phyloP scores from a whole-genome alignment of 2,797 vertebrate genomes.

The Adelosebastes latens region DNA sequence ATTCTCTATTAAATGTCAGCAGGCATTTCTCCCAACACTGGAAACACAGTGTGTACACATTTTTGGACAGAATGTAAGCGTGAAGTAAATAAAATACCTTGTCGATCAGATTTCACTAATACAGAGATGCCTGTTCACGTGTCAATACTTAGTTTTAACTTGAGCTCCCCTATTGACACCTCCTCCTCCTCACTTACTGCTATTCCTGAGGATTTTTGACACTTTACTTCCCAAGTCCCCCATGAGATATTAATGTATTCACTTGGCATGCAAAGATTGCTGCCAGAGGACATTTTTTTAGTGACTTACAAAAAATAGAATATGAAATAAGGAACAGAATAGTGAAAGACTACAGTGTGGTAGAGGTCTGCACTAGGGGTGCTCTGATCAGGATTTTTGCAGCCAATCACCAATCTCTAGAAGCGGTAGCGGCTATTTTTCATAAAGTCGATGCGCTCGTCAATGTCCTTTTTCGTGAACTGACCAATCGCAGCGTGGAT shows the following conservation, averaged over 20 bases:
- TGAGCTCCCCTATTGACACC: background rate
- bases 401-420: background rate
- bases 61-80: background rate
- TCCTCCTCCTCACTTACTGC: background rate
- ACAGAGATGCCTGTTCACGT: background rate
- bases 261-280: background rate
- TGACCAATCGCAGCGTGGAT: too few relatives aligned
- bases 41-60: background rate
- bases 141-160: background rate
- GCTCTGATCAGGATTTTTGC: background rate
- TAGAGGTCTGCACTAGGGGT: background rate
- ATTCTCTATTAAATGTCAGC: background rate
- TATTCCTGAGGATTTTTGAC: slow-evolving; percentile 13
- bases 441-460: too few relatives aligned
- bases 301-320: background rate
- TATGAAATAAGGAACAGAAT: background rate
- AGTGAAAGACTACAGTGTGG: background rate
- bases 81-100: background rate
- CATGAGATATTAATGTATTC: slow-evolving; percentile 6
- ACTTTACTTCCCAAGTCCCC: background rate
- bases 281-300: background rate
- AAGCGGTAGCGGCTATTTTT: background rate
- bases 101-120: background rate
- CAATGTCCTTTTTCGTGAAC: too few relatives aligned
- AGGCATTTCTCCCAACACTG: background rate